Conservation (phyloP, 1,140 invertebrate genomes). For the Meloidogyne hapla region DNA sequence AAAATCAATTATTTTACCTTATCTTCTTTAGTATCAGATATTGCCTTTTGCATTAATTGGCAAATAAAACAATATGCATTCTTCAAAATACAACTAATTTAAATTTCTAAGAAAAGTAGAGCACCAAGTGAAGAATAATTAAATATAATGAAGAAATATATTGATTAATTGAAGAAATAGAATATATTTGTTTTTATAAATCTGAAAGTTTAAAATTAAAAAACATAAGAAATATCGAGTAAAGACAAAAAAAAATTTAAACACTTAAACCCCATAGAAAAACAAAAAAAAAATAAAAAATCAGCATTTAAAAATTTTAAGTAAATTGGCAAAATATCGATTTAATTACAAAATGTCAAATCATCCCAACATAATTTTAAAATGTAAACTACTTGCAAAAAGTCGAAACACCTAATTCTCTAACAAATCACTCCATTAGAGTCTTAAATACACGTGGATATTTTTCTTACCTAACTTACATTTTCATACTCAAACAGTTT, state of each 20-base stretch:
- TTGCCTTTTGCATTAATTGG: not conserved
- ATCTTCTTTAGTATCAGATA: not conserved
- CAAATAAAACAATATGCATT: not conserved
- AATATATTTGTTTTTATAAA: too few relatives aligned
- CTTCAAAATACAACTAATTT: not conserved
- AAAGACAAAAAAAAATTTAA: too few relatives aligned
- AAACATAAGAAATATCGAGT: too few relatives aligned
- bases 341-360: not conserved
- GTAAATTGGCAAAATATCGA: not conserved
- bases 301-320: not conserved
- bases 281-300: too few relatives aligned
- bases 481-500: too few relatives aligned
- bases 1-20: not conserved
- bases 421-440: not conserved
- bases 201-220: too few relatives aligned
- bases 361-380: not conserved
- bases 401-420: not conserved
- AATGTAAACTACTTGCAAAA: not conserved
- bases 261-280: too few relatives aligned
- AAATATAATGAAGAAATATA: too few relatives aligned
- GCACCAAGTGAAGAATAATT: not conserved
- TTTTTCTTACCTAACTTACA: too few relatives aligned
- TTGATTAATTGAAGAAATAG: too few relatives aligned
- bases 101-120: not conserved
- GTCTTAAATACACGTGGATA: too few relatives aligned